Evolutionary conservation across 2,113 vertebrate species (phyloP), one percentile per base, ranked within the genome.

Genomic region (Talpa occidentalis): DNA sequence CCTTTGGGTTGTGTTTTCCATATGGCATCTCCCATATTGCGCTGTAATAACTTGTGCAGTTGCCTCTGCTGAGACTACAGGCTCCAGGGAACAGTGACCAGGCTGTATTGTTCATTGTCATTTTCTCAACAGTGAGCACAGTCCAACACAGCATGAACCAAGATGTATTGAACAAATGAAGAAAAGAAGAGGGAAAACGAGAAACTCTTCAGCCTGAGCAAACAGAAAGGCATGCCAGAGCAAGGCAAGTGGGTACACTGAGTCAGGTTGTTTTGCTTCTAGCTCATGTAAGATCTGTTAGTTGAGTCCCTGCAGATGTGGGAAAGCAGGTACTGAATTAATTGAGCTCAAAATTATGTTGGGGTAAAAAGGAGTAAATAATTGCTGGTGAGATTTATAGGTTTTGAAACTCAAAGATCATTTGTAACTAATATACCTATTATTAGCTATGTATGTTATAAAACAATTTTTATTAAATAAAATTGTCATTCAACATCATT

Each of bases 381-480:
- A 44, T 86, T 79, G 30, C 54, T 66, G 24, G 47, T 80, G 30
- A 60, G 22, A 16, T 72, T 67, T 73, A 52, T 37, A 59, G 11
- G 32, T 49, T 84, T 88, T 82, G 40, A 74, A 76, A 93, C 42
- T 35, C 42, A 69, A 73, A 60, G 64, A 37, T 12, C 49, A 74
- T 73, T 47, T 74, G 11, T 37, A 64, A 12, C 77, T 89, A 64
- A 70, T 21, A 54, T 21, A n/a, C 17, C 70, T 22, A 26, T 30
- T 76, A 56, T 17, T 54, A 89, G 44, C 28, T 67, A 6, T 40
- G 52, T 40, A 52, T 37, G 24, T 52, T 88, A 70, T 47, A 26
- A 93, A 79, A 32, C 37, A 52, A 54, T 77, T 69, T 52, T 59
- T 86, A 78, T 47, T 93, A 62, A 96, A 56, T 67, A 52, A 84